Evolutionary conservation across 1,140 invertebrate genomes (phyloP).

Genomic region (Antheraea mylitta): DNA sequence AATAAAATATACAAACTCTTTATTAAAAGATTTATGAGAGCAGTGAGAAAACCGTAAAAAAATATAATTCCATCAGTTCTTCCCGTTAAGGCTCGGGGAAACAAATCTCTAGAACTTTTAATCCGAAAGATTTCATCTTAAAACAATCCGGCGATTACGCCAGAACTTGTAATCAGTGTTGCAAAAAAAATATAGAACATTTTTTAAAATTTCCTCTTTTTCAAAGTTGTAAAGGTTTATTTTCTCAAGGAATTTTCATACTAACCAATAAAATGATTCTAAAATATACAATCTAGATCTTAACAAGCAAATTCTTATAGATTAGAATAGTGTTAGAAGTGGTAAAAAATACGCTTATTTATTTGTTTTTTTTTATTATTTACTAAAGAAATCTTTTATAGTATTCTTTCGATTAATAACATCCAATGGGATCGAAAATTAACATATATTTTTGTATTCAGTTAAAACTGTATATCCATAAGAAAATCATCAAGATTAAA

Average conservation of each 20-base stretch:
- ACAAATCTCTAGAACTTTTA: slow-evolving; percentile 37
- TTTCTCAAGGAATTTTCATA: neutral
- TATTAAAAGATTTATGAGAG: slow-evolving; percentile 19
- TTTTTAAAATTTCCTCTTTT: slow-evolving; percentile 5
- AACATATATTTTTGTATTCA: no score
- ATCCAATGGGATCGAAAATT: no score
- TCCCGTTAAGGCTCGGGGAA: slow-evolving; percentile 25
- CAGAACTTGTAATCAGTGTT: slow-evolving; percentile 58
- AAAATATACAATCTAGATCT: no score
- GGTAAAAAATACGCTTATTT: no score
- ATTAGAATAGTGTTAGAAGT: no score
- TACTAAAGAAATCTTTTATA: no score
- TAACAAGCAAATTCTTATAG: no score
- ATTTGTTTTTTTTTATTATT: no score
- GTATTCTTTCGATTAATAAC: no score
- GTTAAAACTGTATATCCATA: neutral
- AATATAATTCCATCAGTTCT: slow-evolving; percentile 24
- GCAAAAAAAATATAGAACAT: slow-evolving; percentile 51
- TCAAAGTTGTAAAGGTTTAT: neutral
- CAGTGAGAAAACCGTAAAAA: slow-evolving; percentile 12
- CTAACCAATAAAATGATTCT: no score
- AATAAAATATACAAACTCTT: slow-evolving; percentile 6
- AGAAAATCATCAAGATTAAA: neutral
- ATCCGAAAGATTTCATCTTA: slow-evolving; percentile 45
- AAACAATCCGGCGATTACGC: slow-evolving; percentile 60